Evolutionary conservation across 2,888 invertebrate genomes (phyloP), one percentile per base, ranked within the genome.

Genomic region (Lepidochitona cinerea): DNA sequence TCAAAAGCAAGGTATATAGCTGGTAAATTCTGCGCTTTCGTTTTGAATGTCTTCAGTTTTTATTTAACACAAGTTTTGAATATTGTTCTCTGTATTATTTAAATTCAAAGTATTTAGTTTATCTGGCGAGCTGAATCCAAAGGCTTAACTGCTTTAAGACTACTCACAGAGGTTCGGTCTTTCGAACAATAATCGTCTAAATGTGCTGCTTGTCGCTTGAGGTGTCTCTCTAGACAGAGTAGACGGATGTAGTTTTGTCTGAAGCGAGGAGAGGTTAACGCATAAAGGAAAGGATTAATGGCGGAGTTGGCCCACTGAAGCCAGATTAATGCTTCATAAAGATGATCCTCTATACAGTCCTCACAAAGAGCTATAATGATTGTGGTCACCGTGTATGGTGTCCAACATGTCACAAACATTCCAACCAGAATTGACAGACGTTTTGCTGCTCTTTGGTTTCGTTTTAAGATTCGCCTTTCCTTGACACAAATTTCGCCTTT

Each of bases 221-320:
- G 2, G n/a, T n/a, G 7, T 14, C 9, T 26, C 5, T 29, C 1
- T 2, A 59, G 4, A 9, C 29, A 32, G 23, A 59, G 32, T 32
- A 59, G 29, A 1, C 59, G 5, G 26, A 29, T 32, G 32, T 59
- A 59, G 29, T 59, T 59, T 29, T 59, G 29, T 1, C 59, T 18
- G 29, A 59, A 59, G 14, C 59, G 59, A 23, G 59, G 59, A 29
- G 59, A 29, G 23, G 59, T 59, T 14, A 23, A 59, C 14, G 59
- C 59, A 32, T 59, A 59, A 14, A 59, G 32, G 32, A 59, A 59
- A 29, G 59, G 59, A 59, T 59, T 59, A 14, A 59, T 4, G 1
- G 26, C 59, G 12, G 59, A 59, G 32, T 59, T 59, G 14, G 59
- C 59, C 59, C 59, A 59, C 59, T 59, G 59, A 59, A 59, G 59